Percentiles rank a stretch among this genome's conserved stretches.
These are phyloP conservation scores for Orussus abietinus DNA, from an alignment of 1,140 invertebrate species.

Conservation along the genomic window DNA sequence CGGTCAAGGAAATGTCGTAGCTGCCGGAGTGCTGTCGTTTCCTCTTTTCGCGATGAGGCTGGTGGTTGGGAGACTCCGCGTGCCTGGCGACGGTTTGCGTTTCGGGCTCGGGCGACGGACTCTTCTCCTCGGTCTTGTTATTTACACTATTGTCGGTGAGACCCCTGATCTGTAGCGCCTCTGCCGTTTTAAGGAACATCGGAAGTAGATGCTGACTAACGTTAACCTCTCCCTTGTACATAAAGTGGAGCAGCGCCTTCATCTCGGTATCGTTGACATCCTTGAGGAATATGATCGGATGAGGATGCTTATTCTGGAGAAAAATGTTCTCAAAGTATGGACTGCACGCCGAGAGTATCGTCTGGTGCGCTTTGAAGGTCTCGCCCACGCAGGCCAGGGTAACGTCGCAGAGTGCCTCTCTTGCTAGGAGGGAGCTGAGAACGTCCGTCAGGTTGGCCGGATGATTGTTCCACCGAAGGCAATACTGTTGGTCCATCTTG, in stretches of 20 bases:
- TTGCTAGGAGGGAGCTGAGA: constrained; percentile 76
- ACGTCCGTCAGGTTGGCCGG: constrained; percentile 85
- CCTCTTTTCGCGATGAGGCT: constrained; percentile 58
- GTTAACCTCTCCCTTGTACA: constrained; percentile 90
- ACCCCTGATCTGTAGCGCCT: constrained; percentile 85
- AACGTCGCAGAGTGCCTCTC: constrained; percentile 86
- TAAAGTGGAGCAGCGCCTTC: constrained; percentile 82
- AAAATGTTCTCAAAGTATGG: constrained; percentile 93
- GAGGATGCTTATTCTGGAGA: constrained; percentile 83
- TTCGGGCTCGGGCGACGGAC: constrained; percentile 45
- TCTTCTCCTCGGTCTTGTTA: constrained; percentile 43
- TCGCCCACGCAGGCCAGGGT: constrained; percentile 89
- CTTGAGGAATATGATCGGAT: constrained; percentile 89
- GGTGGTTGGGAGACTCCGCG: constrained; percentile 41
- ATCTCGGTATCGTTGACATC: constrained; percentile 84
- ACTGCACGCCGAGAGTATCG: constrained; percentile 89
- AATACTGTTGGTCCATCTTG: constrained; percentile 91
- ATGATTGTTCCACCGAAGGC: constrained; percentile 92
- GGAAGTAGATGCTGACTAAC: constrained; percentile 81
- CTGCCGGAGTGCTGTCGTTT: constrained; percentile 68
- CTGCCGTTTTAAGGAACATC: constrained; percentile 86
- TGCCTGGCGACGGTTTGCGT: constrained; percentile 35
- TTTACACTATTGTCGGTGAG: constrained; percentile 77
- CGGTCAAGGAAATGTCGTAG: constrained; percentile 64
- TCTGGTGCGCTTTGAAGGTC: constrained; percentile 90